Percentiles rank a stretch among this genome's conserved stretches.
Conservation (phyloP, 2,797 vertebrate genomes). For the Lophotriccus pileatus region DNA sequence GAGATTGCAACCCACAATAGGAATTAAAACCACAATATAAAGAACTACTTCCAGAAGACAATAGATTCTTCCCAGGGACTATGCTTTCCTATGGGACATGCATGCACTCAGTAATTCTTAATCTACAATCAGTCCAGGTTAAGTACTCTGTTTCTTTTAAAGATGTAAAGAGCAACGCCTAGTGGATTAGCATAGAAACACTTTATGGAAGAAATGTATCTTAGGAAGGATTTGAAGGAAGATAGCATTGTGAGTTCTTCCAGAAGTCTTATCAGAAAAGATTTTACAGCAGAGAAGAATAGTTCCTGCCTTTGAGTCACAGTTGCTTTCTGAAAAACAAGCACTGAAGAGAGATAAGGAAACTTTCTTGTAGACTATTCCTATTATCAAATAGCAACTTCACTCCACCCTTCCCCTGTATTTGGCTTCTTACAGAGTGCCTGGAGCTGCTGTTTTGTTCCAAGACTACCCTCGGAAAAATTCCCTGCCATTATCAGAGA, state of each 20-base stretch:
- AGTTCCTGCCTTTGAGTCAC: constrained; percentile 28
- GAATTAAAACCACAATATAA: constrained; percentile 5
- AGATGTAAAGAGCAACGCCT: constrained; percentile 52
- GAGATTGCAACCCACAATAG: neutral
- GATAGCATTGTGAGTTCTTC: constrained; percentile 24
- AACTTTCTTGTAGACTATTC: constrained; percentile 23
- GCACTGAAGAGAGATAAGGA: constrained; percentile 5
- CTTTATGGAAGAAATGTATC: constrained; percentile 1
- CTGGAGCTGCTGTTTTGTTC: constrained; percentile 50
- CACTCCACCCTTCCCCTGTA: constrained; percentile 59
- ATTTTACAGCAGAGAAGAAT: constrained; percentile 38
- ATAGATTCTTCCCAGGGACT: neutral
- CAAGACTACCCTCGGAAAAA: constrained; percentile 59
- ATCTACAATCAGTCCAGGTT: neutral
- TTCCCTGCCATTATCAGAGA: constrained; percentile 34
- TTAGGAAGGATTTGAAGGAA: constrained; percentile 33
- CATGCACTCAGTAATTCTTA: neutral
- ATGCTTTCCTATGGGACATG: neutral
- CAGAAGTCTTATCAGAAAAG: constrained; percentile 36
- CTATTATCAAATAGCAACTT: constrained; percentile 29
- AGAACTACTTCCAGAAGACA: neutral
- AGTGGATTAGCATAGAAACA: constrained; percentile 58
- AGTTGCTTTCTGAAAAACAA: constrained; percentile 21
- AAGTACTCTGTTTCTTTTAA: neutral
- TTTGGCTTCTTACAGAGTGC: constrained; percentile 23